These are phyloP conservation scores for Plagiodera versicolora DNA, from an alignment of 2,888 invertebrate genomes.

Conservation along the genomic window DNA sequence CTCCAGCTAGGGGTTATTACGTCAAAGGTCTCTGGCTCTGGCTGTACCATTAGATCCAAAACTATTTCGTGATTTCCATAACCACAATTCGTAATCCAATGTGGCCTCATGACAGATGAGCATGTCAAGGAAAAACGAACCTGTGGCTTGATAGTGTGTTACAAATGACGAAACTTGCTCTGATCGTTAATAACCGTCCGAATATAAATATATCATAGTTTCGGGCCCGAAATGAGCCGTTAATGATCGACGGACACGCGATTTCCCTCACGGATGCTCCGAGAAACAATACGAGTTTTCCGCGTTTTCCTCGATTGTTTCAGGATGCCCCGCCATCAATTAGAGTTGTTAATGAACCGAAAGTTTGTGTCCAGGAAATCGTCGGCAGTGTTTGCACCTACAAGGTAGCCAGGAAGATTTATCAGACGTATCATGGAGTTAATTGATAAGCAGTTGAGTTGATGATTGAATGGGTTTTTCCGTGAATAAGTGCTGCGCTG, in stretches of 20 bases:
- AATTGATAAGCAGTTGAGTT: too few relatives aligned
- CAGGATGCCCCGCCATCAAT: conserved; percentile 10
- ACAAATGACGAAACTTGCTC: conserved; percentile 27
- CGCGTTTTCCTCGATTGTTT: conserved; percentile 11
- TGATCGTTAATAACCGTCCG: conserved; percentile 29
- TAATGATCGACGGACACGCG: conserved; percentile 33
- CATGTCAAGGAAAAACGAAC: conserved; percentile 16
- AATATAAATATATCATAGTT: conserved; percentile 32
- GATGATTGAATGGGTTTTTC: too few relatives aligned
- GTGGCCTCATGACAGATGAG: background rate
- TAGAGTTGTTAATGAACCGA: conserved; percentile 12
- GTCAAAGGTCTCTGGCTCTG: too few relatives aligned
- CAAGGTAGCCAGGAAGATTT: background rate
- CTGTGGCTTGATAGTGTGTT: conserved; percentile 26
- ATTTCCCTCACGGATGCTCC: conserved; percentile 29
- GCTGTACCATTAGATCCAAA: too few relatives aligned
- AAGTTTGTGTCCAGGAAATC: conserved; percentile 12
- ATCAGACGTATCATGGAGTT: too few relatives aligned
- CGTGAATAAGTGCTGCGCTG: too few relatives aligned
- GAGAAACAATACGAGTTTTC: conserved; percentile 9
- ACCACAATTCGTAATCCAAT: background rate
- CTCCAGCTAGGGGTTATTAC: too few relatives aligned
- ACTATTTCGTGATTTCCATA: background rate
- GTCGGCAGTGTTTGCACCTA: background rate
- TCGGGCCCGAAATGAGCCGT: conserved; percentile 17